Evolutionary conservation across 1,140 invertebrate genomes (phyloP).

Genomic region (Drosophila azteca): DNA sequence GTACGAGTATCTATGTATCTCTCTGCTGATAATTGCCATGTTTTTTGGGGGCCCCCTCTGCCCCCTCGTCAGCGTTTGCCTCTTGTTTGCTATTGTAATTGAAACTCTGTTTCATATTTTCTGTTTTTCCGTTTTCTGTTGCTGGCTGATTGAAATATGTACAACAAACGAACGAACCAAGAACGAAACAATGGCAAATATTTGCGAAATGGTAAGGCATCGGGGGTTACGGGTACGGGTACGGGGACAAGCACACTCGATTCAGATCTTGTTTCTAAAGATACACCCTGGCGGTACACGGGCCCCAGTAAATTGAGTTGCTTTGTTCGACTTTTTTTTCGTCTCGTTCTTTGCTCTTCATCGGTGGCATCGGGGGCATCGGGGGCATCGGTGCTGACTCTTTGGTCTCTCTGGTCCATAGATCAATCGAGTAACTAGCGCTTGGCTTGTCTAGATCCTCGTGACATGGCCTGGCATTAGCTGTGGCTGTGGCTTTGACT

Average conservation of each 20-base stretch:
- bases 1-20: constrained; percentile 5
- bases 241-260: constrained; percentile 20
- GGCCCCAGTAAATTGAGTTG: constrained; percentile 65
- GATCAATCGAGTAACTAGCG: constrained; percentile 20
- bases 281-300: constrained; percentile 10
- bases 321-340: constrained; percentile 24
- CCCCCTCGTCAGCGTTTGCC: background rate
- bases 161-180: constrained; percentile 3
- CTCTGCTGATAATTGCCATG: constrained; percentile 60
- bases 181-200: constrained; percentile 70
- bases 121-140: background rate
- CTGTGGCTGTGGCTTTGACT: background rate
- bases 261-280: constrained; percentile 18
- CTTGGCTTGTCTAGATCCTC: constrained; percentile 3
- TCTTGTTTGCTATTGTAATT: constrained; percentile 58
- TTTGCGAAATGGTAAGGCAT: constrained; percentile 59
- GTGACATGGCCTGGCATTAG: constrained; percentile 33
- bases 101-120: constrained; percentile 55
- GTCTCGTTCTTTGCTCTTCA: no score
- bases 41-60: constrained; percentile 20
- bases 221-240: constrained; percentile 23
- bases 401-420: background rate
- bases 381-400: no score
- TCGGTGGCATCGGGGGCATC: no score
- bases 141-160: constrained; percentile 69